Evolutionary conservation across 2,797 vertebrate species (phyloP), one percentile per base, ranked within the genome.

Genomic region (Typhlichthys eigenmanni): DNA sequence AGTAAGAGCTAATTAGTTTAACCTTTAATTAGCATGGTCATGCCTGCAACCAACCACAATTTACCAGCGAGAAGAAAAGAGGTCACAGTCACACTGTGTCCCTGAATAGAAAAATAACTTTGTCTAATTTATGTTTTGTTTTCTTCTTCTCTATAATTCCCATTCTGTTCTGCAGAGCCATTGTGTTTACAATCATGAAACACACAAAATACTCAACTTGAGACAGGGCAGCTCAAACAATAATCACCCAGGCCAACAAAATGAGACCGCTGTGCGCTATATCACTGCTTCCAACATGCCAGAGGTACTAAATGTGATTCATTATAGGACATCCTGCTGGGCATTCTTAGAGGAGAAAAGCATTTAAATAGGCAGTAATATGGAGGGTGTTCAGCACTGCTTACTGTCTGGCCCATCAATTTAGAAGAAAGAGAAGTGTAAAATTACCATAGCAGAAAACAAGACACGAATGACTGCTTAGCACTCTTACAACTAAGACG

Each of bases 1-100:
- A 81, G 81, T 59, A 74, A 79, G 87, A 65, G 65, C 85, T 94
- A 93, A 94, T 94, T 89, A 92, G 89, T 89, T 92, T 92, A 90
- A 93, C 93, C 92, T 92, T 87, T 85, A 85, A 93, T 92, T 89
- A 92, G 88, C 87, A 85, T 81, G 70, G 54, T 61, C 71, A 62
- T 72, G 79, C 80, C 79, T 62, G 76, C 66, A 73, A 75, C 85
- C 83, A 76, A 80, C 76, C 80, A 74, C 88, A 83, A 76, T 81
- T 81, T 75, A 84, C 79, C 84, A 71, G 80, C 70, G 19, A 85
- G 89, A 88, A 90, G 78, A 92, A 89, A 89, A 77, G 71, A 74
- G 75, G 64, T 45, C 71, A 81, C 24, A 2, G 65, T 72, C 73
- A 81, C 61, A 84, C 82, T 72, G 81, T 29, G 79, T 56, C 66